These are phyloP conservation scores for Drosophila navojoa DNA, from an alignment of 1,140 invertebrate genomes.

Conservation along the genomic window DNA sequence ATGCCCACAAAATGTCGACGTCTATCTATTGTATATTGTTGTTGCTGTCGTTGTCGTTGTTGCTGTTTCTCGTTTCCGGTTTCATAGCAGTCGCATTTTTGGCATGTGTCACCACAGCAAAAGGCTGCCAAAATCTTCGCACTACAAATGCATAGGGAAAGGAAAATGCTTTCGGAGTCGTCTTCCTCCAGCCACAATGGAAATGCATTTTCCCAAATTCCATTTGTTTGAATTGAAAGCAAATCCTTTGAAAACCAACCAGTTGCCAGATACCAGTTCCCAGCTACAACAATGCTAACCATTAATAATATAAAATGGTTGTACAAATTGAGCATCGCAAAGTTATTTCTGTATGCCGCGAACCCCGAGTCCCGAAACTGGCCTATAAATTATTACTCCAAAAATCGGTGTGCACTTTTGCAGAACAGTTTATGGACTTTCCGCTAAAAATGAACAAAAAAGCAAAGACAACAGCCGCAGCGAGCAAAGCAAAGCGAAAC, in stretches of 20 bases:
- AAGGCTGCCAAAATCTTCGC: conserved; percentile 49
- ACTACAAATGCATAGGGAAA: conserved; percentile 21
- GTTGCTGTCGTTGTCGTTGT: conserved; percentile 6
- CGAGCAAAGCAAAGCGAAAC: conserved; percentile 26
- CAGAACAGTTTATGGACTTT: conserved; percentile 55
- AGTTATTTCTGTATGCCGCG: conserved; percentile 12
- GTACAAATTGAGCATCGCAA: conserved; percentile 43
- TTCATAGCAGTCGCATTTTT: conserved; percentile 65
- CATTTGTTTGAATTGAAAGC: conserved; percentile 34
- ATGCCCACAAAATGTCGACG: conserved; percentile 63
- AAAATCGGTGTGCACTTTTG: conserved; percentile 56
- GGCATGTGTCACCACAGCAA: conserved; percentile 70
- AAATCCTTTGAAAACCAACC: conserved; percentile 34
- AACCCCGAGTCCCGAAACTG: conserved; percentile 19
- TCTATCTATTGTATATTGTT: conserved; percentile 41
- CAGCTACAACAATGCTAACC: conserved; percentile 37
- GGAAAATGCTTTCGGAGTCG: conserved; percentile 12
- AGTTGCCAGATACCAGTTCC: conserved; percentile 15
- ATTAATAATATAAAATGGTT: conserved; percentile 50
- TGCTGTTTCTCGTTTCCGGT: conserved; percentile 51
- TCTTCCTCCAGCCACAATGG: conserved; percentile 26
- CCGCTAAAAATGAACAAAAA: conserved; percentile 52
- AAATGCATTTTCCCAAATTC: conserved; percentile 49
- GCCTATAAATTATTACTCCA: conserved; percentile 71
- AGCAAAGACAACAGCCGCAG: conserved; percentile 11